Conservation (phyloP, 2,888 invertebrate genomes). For the Frankliniella intonsa region DNA sequence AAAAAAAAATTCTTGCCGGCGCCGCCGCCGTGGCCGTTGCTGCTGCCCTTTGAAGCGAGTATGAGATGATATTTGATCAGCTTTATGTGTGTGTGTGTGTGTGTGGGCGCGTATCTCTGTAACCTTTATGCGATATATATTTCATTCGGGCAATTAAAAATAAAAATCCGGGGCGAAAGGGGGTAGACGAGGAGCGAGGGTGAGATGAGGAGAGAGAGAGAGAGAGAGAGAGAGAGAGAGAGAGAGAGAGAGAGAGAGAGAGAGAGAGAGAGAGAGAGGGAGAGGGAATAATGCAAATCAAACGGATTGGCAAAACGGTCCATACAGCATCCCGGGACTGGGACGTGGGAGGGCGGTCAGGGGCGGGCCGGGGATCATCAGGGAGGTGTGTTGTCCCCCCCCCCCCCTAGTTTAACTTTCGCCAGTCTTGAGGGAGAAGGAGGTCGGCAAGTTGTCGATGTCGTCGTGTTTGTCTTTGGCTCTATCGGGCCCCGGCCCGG, state of each 20-base stretch:
- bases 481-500: neutral
- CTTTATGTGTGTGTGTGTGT: constrained; percentile 11
- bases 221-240: too few species aligned
- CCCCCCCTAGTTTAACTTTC: neutral
- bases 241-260: too few species aligned
- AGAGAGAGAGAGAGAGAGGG: too few species aligned
- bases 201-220: too few species aligned
- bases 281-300: neutral
- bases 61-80: constrained; percentile 17
- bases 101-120: neutral
- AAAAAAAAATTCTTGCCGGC: constrained; percentile 9
- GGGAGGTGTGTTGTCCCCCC: neutral
- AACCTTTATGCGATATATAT: constrained; percentile 25
- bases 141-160: constrained; percentile 25
- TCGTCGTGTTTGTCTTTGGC: neutral
- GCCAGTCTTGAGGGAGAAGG: too few species aligned
- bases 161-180: constrained; percentile 19
- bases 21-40: neutral
- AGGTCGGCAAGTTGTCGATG: neutral
- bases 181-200: too few species aligned
- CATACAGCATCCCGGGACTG: too few species aligned
- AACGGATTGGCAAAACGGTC: neutral
- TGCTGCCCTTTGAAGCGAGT: constrained; percentile 8
- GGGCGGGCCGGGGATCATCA: neutral
- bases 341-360: neutral